Base-by-base conservation (phyloP, 2,113 vertebrate species). In the Rhynchopsitta pachyrhyncha region DNA sequence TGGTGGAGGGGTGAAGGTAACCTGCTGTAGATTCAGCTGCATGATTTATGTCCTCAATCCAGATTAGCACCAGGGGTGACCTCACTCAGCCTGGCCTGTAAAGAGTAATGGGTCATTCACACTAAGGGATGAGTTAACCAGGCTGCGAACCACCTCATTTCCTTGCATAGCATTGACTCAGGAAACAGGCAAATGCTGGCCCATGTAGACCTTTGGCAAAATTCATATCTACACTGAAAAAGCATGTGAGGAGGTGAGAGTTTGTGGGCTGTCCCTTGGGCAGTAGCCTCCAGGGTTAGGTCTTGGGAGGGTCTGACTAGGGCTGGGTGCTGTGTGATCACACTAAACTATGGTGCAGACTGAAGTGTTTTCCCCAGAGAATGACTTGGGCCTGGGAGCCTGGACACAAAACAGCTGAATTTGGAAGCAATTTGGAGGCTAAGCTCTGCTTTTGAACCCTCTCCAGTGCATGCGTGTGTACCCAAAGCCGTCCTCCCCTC, bases 351-450 rank as follows among this genome's bases (percentile, higher is more conserved):
- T 27, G 62, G 37, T 17, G 11, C 39, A 50, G 59, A 24, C 13
- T 47, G 49, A 1, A 4, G 18, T 0, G 0, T 76, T 53, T 84
- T 22, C n/a, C 57, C 39, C 35, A n/a, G 64, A 25, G 47, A 75
- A 44, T 12, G n/a, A 19, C 55, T 66, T 66, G 66, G 67, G 42
- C 35, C 17, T n/a, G 7, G 31, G 35, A 13, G 11, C 23, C 63
- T 83, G 29, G 18, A 37, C 33, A n/a, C 37, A 27, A 79, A 85
- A 5, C 47, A 66, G 63, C 35, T 79, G 53, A 87, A 86, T 13
- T 5, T 89, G 42, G 84, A 85, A 92, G 71, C 1, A 9, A 29
- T 59, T 55, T 60, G 82, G 42, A 70, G 25, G 24, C 18, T n/a
- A 13, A 75, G 39, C 17, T 73, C 70, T 84, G 70, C 33, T 67